These are phyloP conservation scores for Cygnus atratus DNA, from an alignment of 2,113 vertebrate species.

Conservation along the genomic window DNA sequence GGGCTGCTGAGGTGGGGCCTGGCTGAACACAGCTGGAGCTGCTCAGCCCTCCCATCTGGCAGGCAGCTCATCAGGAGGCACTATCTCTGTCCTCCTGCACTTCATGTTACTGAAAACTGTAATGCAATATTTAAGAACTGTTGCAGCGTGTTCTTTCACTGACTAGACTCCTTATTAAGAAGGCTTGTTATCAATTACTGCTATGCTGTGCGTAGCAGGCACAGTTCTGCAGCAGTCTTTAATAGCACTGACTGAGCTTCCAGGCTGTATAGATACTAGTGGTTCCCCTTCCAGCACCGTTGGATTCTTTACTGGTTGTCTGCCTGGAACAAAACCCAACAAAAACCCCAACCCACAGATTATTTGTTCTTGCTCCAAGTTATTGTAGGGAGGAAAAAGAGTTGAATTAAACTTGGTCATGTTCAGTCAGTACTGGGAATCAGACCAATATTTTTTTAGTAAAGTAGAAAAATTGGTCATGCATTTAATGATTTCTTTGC, in stretches of 20 bases:
- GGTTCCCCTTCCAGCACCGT: background rate
- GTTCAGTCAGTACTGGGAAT: slow-evolving; percentile 38
- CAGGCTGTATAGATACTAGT: background rate
- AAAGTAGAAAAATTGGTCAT: slow-evolving; percentile 43
- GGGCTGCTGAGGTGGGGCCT: background rate
- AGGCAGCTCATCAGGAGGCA: no score
- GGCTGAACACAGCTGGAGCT: background rate
- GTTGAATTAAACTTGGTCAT: slow-evolving; percentile 24
- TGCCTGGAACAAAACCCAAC: slow-evolving; percentile 17
- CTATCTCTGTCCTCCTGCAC: background rate
- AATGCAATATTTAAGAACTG: slow-evolving; percentile 8
- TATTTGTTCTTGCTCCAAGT: slow-evolving; percentile 46
- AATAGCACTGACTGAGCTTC: slow-evolving; percentile 23
- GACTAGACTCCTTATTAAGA: slow-evolving; percentile 43
- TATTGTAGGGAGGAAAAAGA: slow-evolving; percentile 31
- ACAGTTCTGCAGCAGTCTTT: background rate
- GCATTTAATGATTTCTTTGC: slow-evolving; percentile 34
- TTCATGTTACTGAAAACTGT: background rate
- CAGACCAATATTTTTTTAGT: slow-evolving; percentile 49
- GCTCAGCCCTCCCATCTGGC: no score
- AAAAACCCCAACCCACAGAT: background rate
- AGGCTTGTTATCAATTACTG: background rate
- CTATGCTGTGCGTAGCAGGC: background rate
- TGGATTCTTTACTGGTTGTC: background rate
- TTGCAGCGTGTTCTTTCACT: slow-evolving; percentile 4